These are phyloP conservation scores for Kryphioiulus occultus DNA, from an alignment of 2,888 invertebrate genomes.

Conservation along the genomic window DNA sequence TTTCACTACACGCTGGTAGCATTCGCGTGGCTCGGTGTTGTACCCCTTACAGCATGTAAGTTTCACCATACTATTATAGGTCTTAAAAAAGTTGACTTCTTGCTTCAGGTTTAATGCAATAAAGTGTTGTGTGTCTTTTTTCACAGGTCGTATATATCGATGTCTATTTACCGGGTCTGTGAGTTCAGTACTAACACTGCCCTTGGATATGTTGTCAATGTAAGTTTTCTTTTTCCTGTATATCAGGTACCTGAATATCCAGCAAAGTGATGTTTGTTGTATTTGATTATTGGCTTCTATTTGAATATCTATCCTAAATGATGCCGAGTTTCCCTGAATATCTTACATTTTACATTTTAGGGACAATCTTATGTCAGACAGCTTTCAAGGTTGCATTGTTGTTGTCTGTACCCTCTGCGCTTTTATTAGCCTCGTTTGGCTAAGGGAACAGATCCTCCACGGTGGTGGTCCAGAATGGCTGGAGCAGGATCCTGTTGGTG, in stretches of 20 bases:
- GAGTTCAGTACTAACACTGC: slow-evolving; percentile 78
- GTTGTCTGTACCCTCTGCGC: slow-evolving; percentile 95
- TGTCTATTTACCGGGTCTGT: slow-evolving; percentile 90
- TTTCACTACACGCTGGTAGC: slow-evolving; percentile 96
- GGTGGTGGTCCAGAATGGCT: slow-evolving; percentile 98
- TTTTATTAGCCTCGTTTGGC: slow-evolving; percentile 96
- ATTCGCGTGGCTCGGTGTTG: slow-evolving; percentile 95
- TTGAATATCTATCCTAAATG: too few species aligned
- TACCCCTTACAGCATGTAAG: slow-evolving; percentile 90
- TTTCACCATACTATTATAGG: slow-evolving; percentile 51
- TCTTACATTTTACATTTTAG: slow-evolving; percentile 59
- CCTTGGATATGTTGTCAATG: slow-evolving; percentile 90
- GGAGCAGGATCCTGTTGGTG: slow-evolving; percentile 69
- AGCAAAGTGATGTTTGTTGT: too few species aligned
- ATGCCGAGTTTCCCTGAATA: neutral
- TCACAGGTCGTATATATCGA: slow-evolving; percentile 80
- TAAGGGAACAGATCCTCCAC: slow-evolving; percentile 96
- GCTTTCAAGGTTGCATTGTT: slow-evolving; percentile 95
- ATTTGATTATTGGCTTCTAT: too few species aligned
- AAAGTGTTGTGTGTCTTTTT: neutral
- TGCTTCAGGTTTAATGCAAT: neutral
- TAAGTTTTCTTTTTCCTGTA: slow-evolving; percentile 59
- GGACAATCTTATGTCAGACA: slow-evolving; percentile 91
- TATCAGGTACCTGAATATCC: neutral
- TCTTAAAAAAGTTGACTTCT: too few species aligned